These are phyloP conservation scores for Atrichornis clamosus DNA, from an alignment of 2,113 vertebrate genomes.

Conservation along the genomic window DNA sequence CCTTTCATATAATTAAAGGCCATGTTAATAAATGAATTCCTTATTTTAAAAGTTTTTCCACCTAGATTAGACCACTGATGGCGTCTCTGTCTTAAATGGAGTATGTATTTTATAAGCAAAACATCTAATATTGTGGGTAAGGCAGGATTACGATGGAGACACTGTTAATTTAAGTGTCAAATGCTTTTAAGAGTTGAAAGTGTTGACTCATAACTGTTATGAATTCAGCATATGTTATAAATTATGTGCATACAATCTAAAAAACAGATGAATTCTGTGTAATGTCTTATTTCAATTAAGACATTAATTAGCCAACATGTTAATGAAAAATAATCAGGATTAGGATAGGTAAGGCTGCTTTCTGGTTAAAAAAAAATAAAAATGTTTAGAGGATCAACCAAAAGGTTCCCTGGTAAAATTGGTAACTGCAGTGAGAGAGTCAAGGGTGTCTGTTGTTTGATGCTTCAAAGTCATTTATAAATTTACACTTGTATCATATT, in stretches of 20 bases:
- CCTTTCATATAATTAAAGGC: not conserved
- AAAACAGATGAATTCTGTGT: not conserved
- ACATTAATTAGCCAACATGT: not conserved
- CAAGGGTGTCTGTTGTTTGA: not conserved
- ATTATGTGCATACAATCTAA: not conserved
- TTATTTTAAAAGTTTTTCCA: not conserved
- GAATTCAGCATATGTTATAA: constrained; percentile 17
- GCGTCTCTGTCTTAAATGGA: not conserved
- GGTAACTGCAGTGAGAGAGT: not conserved
- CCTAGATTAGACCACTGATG: not conserved
- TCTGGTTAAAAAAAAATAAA: not conserved
- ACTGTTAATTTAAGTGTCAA: constrained; percentile 13
- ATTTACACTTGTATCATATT: not conserved
- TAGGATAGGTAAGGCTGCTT: not conserved
- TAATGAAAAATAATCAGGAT: not conserved
- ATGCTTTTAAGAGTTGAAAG: constrained; percentile 30
- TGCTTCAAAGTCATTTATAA: not conserved
- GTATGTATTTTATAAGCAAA: not conserved
- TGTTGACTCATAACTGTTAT: not conserved
- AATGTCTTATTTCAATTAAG: constrained; percentile 17
- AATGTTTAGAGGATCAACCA: not conserved
- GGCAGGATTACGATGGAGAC: constrained; percentile 20
- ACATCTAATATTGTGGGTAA: not conserved
- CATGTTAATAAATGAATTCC: not conserved
- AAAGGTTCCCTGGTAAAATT: not conserved